These are phyloP conservation scores for Montipora capitata DNA, from an alignment of 92 coral and sea anemone genomes.

Conservation along the genomic window DNA sequence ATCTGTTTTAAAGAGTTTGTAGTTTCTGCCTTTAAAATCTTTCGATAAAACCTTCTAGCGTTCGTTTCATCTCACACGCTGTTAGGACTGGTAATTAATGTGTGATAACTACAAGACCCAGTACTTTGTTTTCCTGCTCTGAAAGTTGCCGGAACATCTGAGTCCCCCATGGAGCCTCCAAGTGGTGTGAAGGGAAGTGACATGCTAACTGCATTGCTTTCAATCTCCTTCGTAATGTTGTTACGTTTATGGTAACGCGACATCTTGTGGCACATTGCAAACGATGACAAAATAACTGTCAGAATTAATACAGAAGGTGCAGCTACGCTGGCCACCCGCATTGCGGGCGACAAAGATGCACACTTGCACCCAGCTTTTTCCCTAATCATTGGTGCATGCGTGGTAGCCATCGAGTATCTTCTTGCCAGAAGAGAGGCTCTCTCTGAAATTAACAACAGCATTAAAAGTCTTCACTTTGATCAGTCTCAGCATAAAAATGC, in stretches of 20 bases:
- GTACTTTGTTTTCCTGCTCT: not conserved
- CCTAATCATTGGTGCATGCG: conserved; percentile 9
- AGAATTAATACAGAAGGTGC: conserved; percentile 81
- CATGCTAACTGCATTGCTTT: not conserved
- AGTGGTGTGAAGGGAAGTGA: not conserved
- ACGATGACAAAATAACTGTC: conserved; percentile 56
- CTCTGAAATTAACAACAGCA: conserved; percentile 1
- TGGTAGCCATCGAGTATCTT: not conserved
- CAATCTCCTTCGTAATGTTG: not conserved
- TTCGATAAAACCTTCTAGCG: not conserved
- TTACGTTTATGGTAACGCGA: conserved; percentile 32
- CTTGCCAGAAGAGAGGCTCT: not conserved
- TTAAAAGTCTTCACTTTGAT: not conserved
- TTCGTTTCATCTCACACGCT: conserved; percentile 9
- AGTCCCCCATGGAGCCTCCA: not conserved
- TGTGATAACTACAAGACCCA: conserved; percentile 2
- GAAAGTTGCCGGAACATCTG: not conserved
- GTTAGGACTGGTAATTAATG: conserved; percentile 25
- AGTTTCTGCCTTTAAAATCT: too few species aligned
- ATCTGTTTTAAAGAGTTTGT: too few species aligned
- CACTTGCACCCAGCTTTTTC: not conserved
- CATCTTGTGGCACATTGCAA: conserved; percentile 50
- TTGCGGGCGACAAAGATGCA: conserved; percentile 69
- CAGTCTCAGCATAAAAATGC: too few species aligned
- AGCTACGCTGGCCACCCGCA: conserved; percentile 90